A percentile compares a stretch with the other conserved stretches of the same genome.
phyloP scores from a whole-genome alignment of 37 sponge, comb jelly and placozoan genomes.

The Dysidea cf. avara region DNA sequence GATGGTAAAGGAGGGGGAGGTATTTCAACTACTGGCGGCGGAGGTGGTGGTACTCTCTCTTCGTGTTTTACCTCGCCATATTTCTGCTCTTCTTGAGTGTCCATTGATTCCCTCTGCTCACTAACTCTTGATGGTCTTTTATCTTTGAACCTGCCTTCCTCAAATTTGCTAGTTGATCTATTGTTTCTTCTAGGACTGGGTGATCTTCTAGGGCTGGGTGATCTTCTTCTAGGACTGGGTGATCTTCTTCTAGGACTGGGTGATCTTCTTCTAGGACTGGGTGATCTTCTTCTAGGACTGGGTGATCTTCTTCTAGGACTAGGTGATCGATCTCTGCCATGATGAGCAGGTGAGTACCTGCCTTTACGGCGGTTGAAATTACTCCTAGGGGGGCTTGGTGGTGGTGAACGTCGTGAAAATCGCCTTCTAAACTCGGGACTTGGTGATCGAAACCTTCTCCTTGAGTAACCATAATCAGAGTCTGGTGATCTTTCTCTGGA shows the following conservation, averaged over 20 bases:
- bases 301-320: too few species aligned
- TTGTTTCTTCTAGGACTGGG: not conserved
- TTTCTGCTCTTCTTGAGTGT: too few species aligned
- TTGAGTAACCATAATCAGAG: too few species aligned
- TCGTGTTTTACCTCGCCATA: not conserved
- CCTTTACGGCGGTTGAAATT: too few species aligned
- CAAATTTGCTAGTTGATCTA: not conserved
- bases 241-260: not conserved
- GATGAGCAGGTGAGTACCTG: too few species aligned
- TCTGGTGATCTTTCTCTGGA: too few species aligned
- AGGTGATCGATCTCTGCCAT: too few species aligned
- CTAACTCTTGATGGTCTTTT: not conserved
- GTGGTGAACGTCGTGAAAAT: too few species aligned
- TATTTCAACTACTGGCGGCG: constrained; percentile 22
- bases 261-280: not conserved
- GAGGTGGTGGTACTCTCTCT: not conserved
- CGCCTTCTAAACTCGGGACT: too few species aligned
- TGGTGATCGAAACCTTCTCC: too few species aligned
- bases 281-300: not conserved
- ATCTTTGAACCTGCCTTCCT: not conserved
- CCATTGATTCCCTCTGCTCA: not conserved
- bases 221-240: not conserved
- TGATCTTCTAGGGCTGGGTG: not conserved
- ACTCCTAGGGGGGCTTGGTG: too few species aligned
- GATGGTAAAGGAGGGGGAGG: constrained; percentile 58